Conservation (phyloP, 2,113 vertebrate genomes). For the Platichthys stellatus region DNA sequence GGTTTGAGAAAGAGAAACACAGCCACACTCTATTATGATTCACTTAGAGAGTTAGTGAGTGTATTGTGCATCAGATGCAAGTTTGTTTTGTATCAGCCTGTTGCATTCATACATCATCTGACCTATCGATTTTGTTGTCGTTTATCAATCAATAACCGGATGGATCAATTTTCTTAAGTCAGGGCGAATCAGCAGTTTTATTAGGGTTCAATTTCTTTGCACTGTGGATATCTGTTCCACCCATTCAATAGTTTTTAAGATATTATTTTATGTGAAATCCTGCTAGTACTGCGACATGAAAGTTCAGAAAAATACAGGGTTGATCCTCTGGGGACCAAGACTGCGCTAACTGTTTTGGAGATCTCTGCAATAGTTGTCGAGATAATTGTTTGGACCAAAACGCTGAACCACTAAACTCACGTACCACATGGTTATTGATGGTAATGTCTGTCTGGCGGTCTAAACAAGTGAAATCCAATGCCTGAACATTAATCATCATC, state of each 20-base stretch:
- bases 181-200: not conserved
- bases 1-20: constrained; percentile 28
- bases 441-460: not conserved
- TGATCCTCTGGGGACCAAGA: no score
- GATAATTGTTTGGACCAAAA: no score
- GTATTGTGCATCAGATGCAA: constrained; percentile 51
- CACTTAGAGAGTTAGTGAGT: constrained; percentile 14
- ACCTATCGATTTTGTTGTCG: constrained; percentile 55
- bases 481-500: no score
- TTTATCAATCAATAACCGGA: constrained; percentile 37
- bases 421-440: not conserved
- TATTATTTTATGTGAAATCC: not conserved
- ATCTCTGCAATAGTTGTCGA: no score
- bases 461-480: no score
- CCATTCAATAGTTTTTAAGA: not conserved
- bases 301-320: not conserved
- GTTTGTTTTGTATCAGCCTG: constrained; percentile 45
- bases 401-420: no score
- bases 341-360: no score
- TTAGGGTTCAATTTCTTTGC: not conserved
- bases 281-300: not conserved
- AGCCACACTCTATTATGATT: not conserved
- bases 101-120: constrained; percentile 60
- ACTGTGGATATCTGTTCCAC: not conserved
- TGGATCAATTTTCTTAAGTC: not conserved